Evolutionary conservation across 2,888 invertebrate species (phyloP).

Genomic region (Platypus cylindrus): DNA sequence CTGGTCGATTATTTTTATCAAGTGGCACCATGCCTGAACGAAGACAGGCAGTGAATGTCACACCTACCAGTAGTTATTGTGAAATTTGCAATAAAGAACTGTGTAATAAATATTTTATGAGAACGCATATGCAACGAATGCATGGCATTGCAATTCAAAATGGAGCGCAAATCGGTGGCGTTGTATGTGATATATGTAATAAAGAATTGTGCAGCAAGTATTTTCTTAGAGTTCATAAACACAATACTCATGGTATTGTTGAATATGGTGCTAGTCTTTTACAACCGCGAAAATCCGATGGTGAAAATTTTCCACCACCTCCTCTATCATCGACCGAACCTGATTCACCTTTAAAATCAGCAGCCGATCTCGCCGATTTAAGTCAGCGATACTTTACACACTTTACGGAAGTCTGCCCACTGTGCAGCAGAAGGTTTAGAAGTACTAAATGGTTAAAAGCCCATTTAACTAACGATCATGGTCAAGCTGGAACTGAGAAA

Average conservation of each 20-base stretch:
- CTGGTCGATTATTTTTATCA: slow-evolving; percentile 24
- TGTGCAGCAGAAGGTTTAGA: slow-evolving; percentile 77
- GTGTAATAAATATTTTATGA: slow-evolving; percentile 99
- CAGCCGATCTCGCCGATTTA: slow-evolving; percentile 44
- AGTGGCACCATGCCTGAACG: slow-evolving; percentile 35
- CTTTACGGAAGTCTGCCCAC: slow-evolving; percentile 65
- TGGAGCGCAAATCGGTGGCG: slow-evolving; percentile 84
- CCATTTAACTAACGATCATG: slow-evolving; percentile 78
- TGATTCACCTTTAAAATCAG: slow-evolving; percentile 40
- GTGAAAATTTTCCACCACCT: slow-evolving; percentile 24
- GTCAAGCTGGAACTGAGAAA: slow-evolving; percentile 49
- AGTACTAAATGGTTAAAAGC: slow-evolving; percentile 81
- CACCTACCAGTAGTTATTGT: slow-evolving; percentile 79
- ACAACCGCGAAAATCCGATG: slow-evolving; percentile 33
- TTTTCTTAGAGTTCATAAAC: slow-evolving; percentile 92
- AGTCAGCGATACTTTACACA: slow-evolving; percentile 52
- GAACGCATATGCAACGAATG: slow-evolving; percentile 98
- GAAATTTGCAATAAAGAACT: slow-evolving; percentile 97
- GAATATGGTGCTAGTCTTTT: slow-evolving; percentile 53
- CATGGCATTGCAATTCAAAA: slow-evolving; percentile 91
- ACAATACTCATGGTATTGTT: slow-evolving; percentile 93
- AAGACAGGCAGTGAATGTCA: slow-evolving; percentile 46
- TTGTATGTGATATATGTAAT: slow-evolving; percentile 94
- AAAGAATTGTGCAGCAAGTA: slow-evolving; percentile 98
- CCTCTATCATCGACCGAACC: slow-evolving; percentile 20